Evolutionary conservation across 2,888 invertebrate genomes (phyloP), one percentile per base, ranked within the genome.

Genomic region (Agrochola lota): DNA sequence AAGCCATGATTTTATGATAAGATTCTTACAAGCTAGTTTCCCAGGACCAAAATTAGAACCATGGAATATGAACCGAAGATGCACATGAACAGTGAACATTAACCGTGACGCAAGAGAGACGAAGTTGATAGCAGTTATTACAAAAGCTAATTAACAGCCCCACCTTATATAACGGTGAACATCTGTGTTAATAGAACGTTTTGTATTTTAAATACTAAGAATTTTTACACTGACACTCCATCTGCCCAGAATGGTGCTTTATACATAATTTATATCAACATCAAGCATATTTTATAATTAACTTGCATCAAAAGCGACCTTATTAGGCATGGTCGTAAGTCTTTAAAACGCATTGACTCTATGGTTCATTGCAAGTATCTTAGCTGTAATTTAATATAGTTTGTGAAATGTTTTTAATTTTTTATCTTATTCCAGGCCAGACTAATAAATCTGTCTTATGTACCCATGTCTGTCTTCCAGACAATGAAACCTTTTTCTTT

Each of bases 101-200:
- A 72, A 74, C 69, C 77, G 73, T 91, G 89, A 90, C 85, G 92
- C 88, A 92, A 91, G 78, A 87, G 79, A 87, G 66, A 77, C 55
- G 71, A 85, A 89, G 88, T 88, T 88, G 87, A 91, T 89, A 88
- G 90, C 87, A 84, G 85, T 87, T 89, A 91, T 92, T 92, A 91
- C 92, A 92, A 93, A 93, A 94, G 89, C 88, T 92, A 94, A 94
- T 94, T 94, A 94, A 90, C 87, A 85, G 87, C 87, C 87, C 84
- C 86, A 87, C 85, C 88, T 96, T 95, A 94, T 91, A 92, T 95
- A 96, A 96, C 90, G 86, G 86, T 94, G 94, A 93, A 91, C 95
- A 96, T 95, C 94, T 95, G 94, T 96, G 96, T 95, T 95, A 95
- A 95, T 94, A 91, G 92, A 91, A 91, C 91, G 89, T 91, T 92